A percentile compares a stretch with the other conserved stretches of the same genome.
phyloP scores from a whole-genome alignment of 2,797 vertebrate genomes.

The Melanogrammus aeglefinus region DNA sequence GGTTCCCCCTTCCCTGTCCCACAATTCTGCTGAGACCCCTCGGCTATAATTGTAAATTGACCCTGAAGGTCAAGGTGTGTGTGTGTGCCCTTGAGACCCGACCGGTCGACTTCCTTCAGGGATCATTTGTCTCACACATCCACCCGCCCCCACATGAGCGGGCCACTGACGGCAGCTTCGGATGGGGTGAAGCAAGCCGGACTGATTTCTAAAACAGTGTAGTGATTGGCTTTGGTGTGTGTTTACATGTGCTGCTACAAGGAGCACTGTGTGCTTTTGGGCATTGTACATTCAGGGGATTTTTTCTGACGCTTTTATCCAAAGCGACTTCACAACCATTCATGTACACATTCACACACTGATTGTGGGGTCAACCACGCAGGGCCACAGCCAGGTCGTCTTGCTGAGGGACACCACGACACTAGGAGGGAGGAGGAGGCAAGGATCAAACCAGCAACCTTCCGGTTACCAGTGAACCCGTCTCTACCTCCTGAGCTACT shows the following conservation, averaged over 20 bases:
- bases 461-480: too few species aligned
- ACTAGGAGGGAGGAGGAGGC: too few species aligned
- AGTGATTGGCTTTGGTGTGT: background rate
- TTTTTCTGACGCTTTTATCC: too few species aligned
- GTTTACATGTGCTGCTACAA: background rate
- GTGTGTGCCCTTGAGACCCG: background rate
- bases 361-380: too few species aligned
- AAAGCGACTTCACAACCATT: too few species aligned
- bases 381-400: too few species aligned
- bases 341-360: too few species aligned
- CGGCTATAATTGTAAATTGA: slow-evolving; percentile 65
- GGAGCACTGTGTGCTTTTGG: background rate
- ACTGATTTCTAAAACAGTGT: background rate
- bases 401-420: too few species aligned
- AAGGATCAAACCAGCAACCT: too few species aligned
- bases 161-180: background rate
- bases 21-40: slow-evolving; percentile 41
- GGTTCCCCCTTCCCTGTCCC: slow-evolving; percentile 21
- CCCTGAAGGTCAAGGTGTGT: slow-evolving; percentile 41
- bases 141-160: background rate
- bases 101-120: background rate
- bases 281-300: too few species aligned
- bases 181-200: background rate
- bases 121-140: background rate
- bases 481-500: too few species aligned